These are phyloP conservation scores for Ispidina picta DNA, from an alignment of 2,797 vertebrate species.

Conservation along the genomic window DNA sequence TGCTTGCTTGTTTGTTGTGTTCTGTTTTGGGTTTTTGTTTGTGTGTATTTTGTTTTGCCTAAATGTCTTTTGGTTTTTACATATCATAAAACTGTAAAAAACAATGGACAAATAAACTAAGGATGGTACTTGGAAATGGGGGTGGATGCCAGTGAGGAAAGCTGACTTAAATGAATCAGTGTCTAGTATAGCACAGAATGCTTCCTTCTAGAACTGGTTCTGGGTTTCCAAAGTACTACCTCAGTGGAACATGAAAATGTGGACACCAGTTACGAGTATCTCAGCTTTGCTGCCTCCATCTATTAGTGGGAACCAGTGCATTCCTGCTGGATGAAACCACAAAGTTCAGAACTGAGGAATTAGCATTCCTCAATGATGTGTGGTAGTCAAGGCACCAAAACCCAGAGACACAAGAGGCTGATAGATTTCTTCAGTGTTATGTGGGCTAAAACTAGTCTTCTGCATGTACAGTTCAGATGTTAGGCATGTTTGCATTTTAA, in stretches of 20 bases:
- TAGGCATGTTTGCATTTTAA: not conserved
- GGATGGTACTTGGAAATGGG: not conserved
- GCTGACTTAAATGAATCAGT: not conserved
- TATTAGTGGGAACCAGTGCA: not conserved
- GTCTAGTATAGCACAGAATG: rapidly evolving
- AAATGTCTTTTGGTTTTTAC: not conserved
- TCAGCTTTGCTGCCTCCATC: not conserved
- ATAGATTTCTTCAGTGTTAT: not conserved
- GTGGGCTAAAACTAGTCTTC: not conserved
- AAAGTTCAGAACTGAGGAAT: not conserved
- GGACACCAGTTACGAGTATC: not conserved
- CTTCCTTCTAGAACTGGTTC: not conserved
- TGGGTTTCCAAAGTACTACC: not conserved
- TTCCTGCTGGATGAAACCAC: not conserved
- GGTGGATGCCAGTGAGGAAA: not conserved
- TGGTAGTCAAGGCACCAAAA: not conserved
- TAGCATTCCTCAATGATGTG: not conserved
- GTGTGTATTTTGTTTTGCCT: not conserved
- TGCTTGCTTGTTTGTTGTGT: too few species aligned
- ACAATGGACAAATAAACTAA: not conserved
- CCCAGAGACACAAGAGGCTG: not conserved
- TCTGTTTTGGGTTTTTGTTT: too few species aligned
- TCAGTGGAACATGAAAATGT: not conserved
- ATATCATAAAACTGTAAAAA: not conserved
- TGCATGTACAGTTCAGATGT: not conserved